Evolutionary conservation across 2,888 invertebrate genomes (phyloP), one percentile per base, ranked within the genome.

Genomic region (Lithophane leautieri): DNA sequence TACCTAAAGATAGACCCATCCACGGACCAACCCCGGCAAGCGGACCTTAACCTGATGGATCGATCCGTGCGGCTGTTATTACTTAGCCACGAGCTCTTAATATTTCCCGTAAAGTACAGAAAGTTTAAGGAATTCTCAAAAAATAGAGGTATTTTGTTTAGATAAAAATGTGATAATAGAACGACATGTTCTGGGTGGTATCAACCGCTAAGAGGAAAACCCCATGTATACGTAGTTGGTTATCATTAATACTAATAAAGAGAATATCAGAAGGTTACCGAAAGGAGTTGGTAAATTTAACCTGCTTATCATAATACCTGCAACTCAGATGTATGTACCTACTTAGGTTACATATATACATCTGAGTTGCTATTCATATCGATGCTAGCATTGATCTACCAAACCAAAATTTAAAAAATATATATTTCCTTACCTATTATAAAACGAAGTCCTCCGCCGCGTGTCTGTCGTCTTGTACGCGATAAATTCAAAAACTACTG

Each of bases 181-280:
- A 12, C 3, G 25, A 16, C 22, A 16, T 28, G 16, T 60, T 54
- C 52, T 28, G 19, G 42, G 16, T 19, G 0, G 25, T 68, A 69
- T 60, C 67, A 70, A 81, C 61, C 62, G 25, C 60, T 54, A 40
- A 2, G 25, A 71, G 81, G 78, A 81, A 86, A 85, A 84, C 74
- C 73, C n/a, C 70, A 70, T 22, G 3, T 71, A 9, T n/a, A 28
- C 7, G 25, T 25, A 22, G 34, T 63, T 56, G 8, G 80, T 14
- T 16, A 8, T 58, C 2, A 52, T 16, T 14, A 28, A 14, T 44
- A 60, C 0, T 12, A 16, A n/a, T 25, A 22, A 78, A 28, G 14
- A 56, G 7, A 14, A 25, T 25, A 7, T 22, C 6, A 67, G 40
- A 65, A 44, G 4, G 25, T n/a, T 47, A n/a, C 7, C 22, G 9